Conservation (phyloP, 2,888 invertebrate species). For the Eledona agricola region DNA sequence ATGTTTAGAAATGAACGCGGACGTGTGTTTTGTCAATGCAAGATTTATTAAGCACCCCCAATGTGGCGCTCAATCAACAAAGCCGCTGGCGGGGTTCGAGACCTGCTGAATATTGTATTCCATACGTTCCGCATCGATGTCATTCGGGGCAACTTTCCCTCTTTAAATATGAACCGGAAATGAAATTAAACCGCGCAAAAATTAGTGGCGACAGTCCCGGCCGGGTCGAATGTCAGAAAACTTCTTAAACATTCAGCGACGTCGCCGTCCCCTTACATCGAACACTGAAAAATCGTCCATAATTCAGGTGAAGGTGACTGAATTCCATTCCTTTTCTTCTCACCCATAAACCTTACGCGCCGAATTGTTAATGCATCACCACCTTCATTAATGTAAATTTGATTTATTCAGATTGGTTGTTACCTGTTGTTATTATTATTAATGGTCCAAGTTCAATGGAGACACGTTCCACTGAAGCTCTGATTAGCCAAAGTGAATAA, state of each 20-base stretch:
- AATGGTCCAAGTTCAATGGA: conserved; percentile 47
- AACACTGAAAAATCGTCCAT: too few relatives aligned
- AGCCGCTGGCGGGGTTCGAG: neutral
- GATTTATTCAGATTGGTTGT: conserved; percentile 53
- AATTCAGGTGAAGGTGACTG: too few relatives aligned
- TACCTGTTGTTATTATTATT: conserved; percentile 50
- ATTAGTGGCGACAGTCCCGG: too few relatives aligned
- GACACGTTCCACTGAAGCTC: conserved; percentile 43
- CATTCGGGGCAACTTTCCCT: too few relatives aligned
- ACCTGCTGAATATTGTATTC: conserved; percentile 3
- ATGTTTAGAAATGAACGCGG: conserved; percentile 4
- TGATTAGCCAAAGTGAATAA: conserved; percentile 43
- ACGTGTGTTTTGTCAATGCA: conserved; percentile 8
- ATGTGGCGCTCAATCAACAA: conserved; percentile 3
- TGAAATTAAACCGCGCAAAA: too few relatives aligned
- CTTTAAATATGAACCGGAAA: too few relatives aligned
- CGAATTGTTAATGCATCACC: conserved; percentile 28
- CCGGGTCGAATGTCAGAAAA: too few relatives aligned
- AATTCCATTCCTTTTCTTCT: too few relatives aligned
- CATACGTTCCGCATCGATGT: neutral
- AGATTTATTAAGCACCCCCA: conserved; percentile 6
- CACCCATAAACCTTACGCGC: conserved; percentile 17
- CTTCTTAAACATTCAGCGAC: too few relatives aligned
- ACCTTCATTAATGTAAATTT: conserved; percentile 53
- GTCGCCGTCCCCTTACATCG: too few relatives aligned